Evolutionary conservation across 2,888 invertebrate species (phyloP).

Genomic region (Cosmorhoe ocellata): DNA sequence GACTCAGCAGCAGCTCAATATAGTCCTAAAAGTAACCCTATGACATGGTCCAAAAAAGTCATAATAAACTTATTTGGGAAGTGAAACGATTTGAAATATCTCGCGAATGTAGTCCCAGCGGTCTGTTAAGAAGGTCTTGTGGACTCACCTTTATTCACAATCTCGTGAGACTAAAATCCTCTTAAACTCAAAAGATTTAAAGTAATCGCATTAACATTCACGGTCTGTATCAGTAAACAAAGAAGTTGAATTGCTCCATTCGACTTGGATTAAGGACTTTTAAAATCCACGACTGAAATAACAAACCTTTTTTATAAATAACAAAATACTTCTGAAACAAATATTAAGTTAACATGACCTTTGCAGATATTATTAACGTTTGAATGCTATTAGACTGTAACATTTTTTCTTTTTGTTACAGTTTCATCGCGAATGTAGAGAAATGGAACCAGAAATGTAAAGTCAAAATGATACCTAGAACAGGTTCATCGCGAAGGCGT

Average conservation of each 20-base stretch:
- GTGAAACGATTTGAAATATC: too few relatives aligned
- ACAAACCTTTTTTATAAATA: slow-evolving; percentile 5
- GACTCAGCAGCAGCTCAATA: too few relatives aligned
- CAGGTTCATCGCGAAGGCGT: slow-evolving; percentile 85
- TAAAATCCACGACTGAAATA: slow-evolving; percentile 31
- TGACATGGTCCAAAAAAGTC: too few relatives aligned
- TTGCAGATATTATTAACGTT: too few relatives aligned
- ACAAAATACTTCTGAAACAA: not conserved
- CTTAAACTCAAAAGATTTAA: slow-evolving; percentile 23
- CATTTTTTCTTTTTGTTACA: slow-evolving; percentile 36
- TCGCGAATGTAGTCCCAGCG: not conserved
- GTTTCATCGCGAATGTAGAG: slow-evolving; percentile 12
- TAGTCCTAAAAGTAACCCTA: too few relatives aligned
- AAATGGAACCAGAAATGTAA: slow-evolving; percentile 16
- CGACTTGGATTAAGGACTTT: slow-evolving; percentile 44
- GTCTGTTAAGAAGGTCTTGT: not conserved
- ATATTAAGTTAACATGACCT: not conserved
- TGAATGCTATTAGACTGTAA: too few relatives aligned
- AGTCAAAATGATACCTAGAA: slow-evolving; percentile 84
- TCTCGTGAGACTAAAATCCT: slow-evolving; percentile 13
- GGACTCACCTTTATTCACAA: slow-evolving; percentile 14
- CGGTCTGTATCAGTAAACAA: slow-evolving; percentile 44
- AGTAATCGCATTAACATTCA: slow-evolving; percentile 41
- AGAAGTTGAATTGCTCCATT: slow-evolving; percentile 50
- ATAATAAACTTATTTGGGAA: too few relatives aligned